A percentile compares a stretch with the other conserved stretches of the same genome.
phyloP scores from a whole-genome alignment of 2,888 invertebrate genomes.

The Phorcus lineatus region DNA sequence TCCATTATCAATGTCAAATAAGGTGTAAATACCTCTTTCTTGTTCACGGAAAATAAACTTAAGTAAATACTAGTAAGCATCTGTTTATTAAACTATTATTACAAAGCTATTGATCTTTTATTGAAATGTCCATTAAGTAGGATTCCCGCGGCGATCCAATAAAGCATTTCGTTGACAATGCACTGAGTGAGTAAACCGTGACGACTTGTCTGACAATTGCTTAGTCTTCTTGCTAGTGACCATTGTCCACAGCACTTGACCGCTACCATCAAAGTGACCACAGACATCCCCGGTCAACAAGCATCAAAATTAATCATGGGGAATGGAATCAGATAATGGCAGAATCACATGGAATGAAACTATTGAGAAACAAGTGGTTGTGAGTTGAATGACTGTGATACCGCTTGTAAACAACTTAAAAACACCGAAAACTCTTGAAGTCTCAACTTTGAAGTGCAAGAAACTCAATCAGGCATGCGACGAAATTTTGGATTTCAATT shows the following conservation, averaged over 20 bases:
- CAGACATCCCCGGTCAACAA: background rate
- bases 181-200: no score
- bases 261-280: background rate
- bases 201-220: background rate
- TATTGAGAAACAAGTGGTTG: background rate
- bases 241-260: constrained; percentile 4
- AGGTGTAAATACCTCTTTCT: background rate
- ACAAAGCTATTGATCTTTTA: background rate
- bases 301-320: constrained; percentile 9
- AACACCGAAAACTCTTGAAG: background rate
- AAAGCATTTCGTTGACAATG: background rate
- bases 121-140: background rate
- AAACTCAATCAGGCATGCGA: background rate
- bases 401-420: background rate
- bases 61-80: constrained; percentile 19
- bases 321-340: background rate
- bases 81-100: constrained; percentile 2
- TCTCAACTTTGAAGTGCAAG: background rate
- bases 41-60: background rate
- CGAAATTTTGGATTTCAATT: no score
- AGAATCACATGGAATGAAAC: background rate
- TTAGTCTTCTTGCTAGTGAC: background rate
- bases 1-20: no score
- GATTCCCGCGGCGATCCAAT: background rate
- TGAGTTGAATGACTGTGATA: background rate